Conservation (phyloP, 1,140 invertebrate species). For the Drosophila teissieri region DNA sequence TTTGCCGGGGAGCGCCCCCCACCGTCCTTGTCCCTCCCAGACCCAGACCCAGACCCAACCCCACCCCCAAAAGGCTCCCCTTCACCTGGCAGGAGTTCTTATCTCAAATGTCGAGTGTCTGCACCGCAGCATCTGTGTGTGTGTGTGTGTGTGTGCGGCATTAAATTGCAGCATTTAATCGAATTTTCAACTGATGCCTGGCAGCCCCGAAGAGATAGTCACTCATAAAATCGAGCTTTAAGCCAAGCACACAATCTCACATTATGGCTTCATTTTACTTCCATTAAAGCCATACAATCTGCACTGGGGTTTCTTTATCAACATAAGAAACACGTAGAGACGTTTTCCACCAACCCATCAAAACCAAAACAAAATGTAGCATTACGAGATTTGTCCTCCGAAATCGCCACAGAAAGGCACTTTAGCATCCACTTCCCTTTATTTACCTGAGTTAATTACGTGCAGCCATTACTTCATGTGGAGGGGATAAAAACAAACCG, state of each 20-base stretch:
- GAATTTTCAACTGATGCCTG: slow-evolving; percentile 67
- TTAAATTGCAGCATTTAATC: slow-evolving; percentile 82
- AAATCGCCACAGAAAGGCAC: background rate
- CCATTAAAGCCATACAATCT: background rate
- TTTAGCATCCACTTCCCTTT: background rate
- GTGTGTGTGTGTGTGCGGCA: slow-evolving; percentile 39
- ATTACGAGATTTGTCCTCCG: background rate
- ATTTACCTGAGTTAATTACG: slow-evolving; percentile 27
- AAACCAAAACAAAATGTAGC: background rate
- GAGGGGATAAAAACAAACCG: slow-evolving; percentile 3
- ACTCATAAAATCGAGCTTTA: slow-evolving; percentile 61
- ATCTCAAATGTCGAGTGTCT: slow-evolving; percentile 71
- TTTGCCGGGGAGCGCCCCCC: slow-evolving; percentile 62
- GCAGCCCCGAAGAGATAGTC: slow-evolving; percentile 18
- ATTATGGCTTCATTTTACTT: background rate
- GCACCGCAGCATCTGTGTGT: slow-evolving; percentile 35
- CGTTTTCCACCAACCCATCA: too few species aligned
- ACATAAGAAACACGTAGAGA: too few species aligned
- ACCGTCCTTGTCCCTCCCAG: background rate
- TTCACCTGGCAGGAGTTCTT: slow-evolving; percentile 47
- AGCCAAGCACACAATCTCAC: slow-evolving; percentile 19
- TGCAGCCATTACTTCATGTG: slow-evolving; percentile 1
- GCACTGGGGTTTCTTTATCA: too few species aligned
- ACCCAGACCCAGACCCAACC: too few species aligned
- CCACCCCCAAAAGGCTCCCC: background rate